Percentiles rank a stretch among this genome's conserved stretches.
phyloP scores from a whole-genome alignment of 2,113 vertebrate species.

The Oreotragus oreotragus region DNA sequence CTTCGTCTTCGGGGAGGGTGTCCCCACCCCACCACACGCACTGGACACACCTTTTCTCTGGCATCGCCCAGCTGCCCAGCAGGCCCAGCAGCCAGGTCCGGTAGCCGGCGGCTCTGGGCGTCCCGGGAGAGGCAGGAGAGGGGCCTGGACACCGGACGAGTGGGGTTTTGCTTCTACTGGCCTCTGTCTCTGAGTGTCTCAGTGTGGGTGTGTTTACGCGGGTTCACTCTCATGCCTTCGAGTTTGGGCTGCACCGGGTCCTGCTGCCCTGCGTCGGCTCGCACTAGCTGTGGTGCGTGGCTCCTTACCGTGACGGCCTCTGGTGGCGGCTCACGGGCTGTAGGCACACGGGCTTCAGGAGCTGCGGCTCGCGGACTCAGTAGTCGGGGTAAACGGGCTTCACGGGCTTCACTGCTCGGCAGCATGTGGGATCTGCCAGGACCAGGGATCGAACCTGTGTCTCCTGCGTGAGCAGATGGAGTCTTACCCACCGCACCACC shows the following conservation, averaged over 20 bases:
- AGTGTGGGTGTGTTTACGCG: background rate
- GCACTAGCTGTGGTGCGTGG: rapidly evolving
- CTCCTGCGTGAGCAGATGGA: background rate
- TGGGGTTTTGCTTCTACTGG: background rate
- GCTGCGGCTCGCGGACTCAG: no score
- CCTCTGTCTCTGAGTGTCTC: background rate
- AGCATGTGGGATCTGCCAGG: background rate
- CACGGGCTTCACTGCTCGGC: rapidly evolving
- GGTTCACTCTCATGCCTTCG: rapidly evolving
- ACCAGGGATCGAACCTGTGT: background rate
- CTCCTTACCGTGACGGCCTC: background rate
- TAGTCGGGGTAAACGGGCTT: background rate
- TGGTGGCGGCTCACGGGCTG: background rate
- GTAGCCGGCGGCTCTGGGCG: background rate
- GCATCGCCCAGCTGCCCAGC: rapidly evolving
- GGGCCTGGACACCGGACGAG: no score
- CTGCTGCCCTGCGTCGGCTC: rapidly evolving
- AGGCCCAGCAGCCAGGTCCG: background rate
- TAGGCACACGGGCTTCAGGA: no score
- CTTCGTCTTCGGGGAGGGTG: background rate
- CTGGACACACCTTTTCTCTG: background rate
- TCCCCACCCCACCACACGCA: rapidly evolving
- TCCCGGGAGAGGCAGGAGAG: no score
- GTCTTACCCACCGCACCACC: background rate
- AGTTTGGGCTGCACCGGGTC: background rate